Evolutionary conservation across 1,140 invertebrate genomes (phyloP).

Genomic region (Cherax destructor): DNA sequence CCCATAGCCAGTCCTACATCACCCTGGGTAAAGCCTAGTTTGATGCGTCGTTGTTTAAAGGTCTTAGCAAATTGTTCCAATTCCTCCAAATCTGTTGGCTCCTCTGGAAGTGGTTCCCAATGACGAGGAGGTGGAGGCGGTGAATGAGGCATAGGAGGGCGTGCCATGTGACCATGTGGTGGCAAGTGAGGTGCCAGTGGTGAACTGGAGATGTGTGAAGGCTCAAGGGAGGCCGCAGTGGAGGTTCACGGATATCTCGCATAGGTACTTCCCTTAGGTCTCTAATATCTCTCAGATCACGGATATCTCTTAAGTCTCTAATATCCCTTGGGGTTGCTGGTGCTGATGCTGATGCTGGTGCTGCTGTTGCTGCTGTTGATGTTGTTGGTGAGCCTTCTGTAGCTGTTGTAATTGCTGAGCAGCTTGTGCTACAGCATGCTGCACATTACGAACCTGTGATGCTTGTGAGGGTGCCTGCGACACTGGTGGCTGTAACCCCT

Average conservation of each 20-base stretch:
- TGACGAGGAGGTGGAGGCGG: constrained; percentile 74
- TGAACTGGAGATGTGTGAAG: constrained; percentile 60
- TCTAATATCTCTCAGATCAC: constrained; percentile 61
- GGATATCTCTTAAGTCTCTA: constrained; percentile 55
- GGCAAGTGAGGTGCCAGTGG: constrained; percentile 68
- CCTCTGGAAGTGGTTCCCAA: constrained; percentile 89
- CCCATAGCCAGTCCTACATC: constrained; percentile 99
- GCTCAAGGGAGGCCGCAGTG: constrained; percentile 64
- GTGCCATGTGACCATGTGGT: constrained; percentile 53
- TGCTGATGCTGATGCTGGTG: constrained; percentile 69
- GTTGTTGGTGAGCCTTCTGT: constrained; percentile 82
- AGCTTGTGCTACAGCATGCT: constrained; percentile 87
- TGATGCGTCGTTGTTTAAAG: constrained; percentile 96
- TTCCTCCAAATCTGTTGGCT: constrained; percentile 96
- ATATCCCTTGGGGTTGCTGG: constrained; percentile 43
- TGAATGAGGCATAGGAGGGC: constrained; percentile 56
- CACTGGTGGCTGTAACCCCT: constrained; percentile 65
- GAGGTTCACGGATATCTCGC: constrained; percentile 60
- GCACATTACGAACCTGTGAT: constrained; percentile 77
- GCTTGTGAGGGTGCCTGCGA: constrained; percentile 67
- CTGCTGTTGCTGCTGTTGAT: constrained; percentile 71
- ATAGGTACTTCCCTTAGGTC: constrained; percentile 69
- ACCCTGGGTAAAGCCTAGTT: constrained; percentile 98
- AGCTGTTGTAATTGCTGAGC: constrained; percentile 88
- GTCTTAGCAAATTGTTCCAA: constrained; percentile 97